These are phyloP conservation scores for Stichopus horrens DNA, from an alignment of 53 echinoderm and acorn worm genomes.

Conservation along the genomic window DNA sequence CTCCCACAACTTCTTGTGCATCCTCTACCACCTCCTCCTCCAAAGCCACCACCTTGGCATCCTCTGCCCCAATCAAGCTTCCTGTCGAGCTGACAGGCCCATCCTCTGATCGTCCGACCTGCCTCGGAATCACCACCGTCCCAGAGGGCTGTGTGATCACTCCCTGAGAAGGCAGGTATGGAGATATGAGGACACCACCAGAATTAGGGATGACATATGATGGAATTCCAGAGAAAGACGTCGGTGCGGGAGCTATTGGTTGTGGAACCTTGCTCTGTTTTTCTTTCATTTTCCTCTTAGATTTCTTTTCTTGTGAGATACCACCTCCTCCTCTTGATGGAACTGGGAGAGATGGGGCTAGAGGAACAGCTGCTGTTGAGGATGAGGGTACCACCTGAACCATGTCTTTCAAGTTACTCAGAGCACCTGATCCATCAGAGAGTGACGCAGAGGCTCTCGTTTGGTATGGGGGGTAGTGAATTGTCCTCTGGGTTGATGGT, in stretches of 20 bases:
- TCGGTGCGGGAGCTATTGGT: slow-evolving; percentile 46
- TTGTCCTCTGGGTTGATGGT: slow-evolving; percentile 45
- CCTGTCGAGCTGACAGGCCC: background rate
- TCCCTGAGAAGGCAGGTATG: slow-evolving; percentile 75
- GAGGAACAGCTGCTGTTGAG: background rate
- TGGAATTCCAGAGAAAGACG: slow-evolving; percentile 68
- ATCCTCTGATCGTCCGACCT: background rate
- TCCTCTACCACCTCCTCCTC: background rate
- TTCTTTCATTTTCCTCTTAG: background rate
- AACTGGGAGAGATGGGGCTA: slow-evolving; percentile 18
- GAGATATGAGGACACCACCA: slow-evolving; percentile 85
- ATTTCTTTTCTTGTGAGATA: background rate
- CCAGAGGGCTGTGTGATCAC: slow-evolving; percentile 41
- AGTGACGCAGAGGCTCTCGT: slow-evolving; percentile 46
- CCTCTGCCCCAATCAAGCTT: background rate
- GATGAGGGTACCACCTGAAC: slow-evolving; percentile 31
- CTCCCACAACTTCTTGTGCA: background rate
- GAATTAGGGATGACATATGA: slow-evolving; percentile 79
- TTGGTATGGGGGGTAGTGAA: slow-evolving; percentile 49
- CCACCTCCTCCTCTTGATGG: background rate
- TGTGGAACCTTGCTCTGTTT: slow-evolving; percentile 2
- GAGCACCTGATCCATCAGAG: background rate
- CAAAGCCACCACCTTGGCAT: background rate
- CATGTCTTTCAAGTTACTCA: slow-evolving; percentile 27
- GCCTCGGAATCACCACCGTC: slow-evolving; percentile 13